Evolutionary conservation across 1,140 invertebrate genomes (phyloP), one percentile per base, ranked within the genome.

Genomic region (Drosophila melanica): DNA sequence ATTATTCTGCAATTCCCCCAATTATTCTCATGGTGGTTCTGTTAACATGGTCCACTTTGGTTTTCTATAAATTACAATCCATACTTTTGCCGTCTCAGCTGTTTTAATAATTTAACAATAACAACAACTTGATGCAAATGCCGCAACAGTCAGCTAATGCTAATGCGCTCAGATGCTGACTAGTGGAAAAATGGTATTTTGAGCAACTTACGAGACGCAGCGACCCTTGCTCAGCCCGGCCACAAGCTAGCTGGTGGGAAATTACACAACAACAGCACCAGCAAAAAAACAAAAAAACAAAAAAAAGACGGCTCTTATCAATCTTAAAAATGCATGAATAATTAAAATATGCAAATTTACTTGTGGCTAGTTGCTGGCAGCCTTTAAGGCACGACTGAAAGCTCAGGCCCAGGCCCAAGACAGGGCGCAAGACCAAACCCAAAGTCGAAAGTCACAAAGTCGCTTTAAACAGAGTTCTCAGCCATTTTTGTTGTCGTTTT

Each of bases 281-380:
- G 9, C 33, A 35, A 35, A 23, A 54, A 16, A 16, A 58, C 51
- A 37, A 59, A 74, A 71, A 65, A 58, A 37, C 42, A 58, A 37
- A 59, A 74, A 71, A 65, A 58, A 37, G 50, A 53, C 66, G 57
- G 37, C 59, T 82, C 79, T 87, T 87, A 87, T 87, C 84, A 89
- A 87, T 87, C 82, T 87, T 87, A 89, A 87, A 87, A 87, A 87
- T 89, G 79, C 84, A 87, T 87, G 82, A 87, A 87, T 87, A 87
- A 87, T 87, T 87, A 87, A 87, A 89, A 87, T 87, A 87, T 87
- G 82, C 50, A 87, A 87, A 87, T 89, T 82, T 89, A 75, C 67
- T 75, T 87, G 75, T 82, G 82, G 75, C 70, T 58, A 80, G 65
- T 80, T 62, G 64, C 44, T 60, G 48, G 55, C 37, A 47, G 9